These are phyloP conservation scores for Wasmannia auropunctata DNA, from an alignment of 1,140 invertebrate species.

Conservation along the genomic window DNA sequence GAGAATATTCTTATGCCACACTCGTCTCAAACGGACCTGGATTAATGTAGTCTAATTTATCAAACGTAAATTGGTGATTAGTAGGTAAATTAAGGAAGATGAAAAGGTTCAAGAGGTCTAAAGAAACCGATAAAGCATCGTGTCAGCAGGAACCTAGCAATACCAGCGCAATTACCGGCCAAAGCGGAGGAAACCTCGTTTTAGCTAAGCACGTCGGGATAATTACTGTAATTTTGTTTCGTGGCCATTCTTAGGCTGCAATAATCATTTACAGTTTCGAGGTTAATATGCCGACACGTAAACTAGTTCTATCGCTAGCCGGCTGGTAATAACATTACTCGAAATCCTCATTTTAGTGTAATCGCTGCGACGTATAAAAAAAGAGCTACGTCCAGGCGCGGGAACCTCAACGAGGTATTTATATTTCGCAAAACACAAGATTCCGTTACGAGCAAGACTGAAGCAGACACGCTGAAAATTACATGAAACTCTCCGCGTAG, in stretches of 20 bases:
- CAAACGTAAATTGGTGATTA: constrained; percentile 58
- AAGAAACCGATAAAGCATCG: constrained; percentile 54
- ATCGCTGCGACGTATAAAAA: constrained; percentile 1
- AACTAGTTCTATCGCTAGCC: constrained; percentile 23
- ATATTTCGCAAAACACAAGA: constrained; percentile 17
- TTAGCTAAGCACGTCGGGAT: constrained; percentile 52
- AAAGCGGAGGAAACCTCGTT: constrained; percentile 50
- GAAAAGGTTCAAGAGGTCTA: constrained; percentile 12
- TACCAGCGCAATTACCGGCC: constrained; percentile 30
- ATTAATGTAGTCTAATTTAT: constrained; percentile 57
- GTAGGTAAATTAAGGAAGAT: constrained; percentile 33
- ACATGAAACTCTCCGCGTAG: constrained; percentile 1
- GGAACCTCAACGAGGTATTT: constrained; percentile 6
- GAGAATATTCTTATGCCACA: neutral
- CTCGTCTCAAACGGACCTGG: neutral
- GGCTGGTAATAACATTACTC: constrained; percentile 22
- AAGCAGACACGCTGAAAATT: constrained; percentile 1
- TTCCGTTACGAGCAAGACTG: constrained; percentile 23
- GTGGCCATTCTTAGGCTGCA: constrained; percentile 44
- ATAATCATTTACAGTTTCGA: constrained; percentile 50
- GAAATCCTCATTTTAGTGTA: constrained; percentile 11
- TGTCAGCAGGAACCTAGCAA: constrained; percentile 58
- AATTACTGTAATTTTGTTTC: constrained; percentile 69
- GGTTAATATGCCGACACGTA: constrained; percentile 41
- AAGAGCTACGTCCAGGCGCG: neutral